Percentiles rank a stretch among this genome's conserved stretches.
These are phyloP conservation scores for Strongylocentrotus purpuratus DNA, from an alignment of 35 echinoderm and acorn worm genomes.

Conservation along the genomic window DNA sequence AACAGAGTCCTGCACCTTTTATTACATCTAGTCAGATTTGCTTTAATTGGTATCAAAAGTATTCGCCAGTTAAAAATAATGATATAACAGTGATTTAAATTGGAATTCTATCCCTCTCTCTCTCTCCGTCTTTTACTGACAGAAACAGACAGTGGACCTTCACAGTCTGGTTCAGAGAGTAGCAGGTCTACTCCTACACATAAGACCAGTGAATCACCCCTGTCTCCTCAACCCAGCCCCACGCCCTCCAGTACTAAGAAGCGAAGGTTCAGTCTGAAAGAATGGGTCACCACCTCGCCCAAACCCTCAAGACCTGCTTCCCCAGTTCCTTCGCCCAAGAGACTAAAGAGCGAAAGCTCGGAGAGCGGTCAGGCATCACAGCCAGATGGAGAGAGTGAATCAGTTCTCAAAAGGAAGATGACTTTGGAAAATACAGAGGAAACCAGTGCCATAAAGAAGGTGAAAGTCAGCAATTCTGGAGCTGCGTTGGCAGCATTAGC, in stretches of 20 bases:
- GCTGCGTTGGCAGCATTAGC: background rate
- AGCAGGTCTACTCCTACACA: background rate
- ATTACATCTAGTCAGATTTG: no score
- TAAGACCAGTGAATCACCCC: background rate
- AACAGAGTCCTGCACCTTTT: no score
- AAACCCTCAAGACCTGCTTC: background rate
- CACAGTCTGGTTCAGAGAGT: background rate
- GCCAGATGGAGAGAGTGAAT: background rate
- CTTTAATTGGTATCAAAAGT: no score
- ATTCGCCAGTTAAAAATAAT: no score
- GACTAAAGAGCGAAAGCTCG: background rate
- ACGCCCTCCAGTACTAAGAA: constrained; percentile 29
- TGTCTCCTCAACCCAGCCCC: background rate
- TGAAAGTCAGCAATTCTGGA: background rate
- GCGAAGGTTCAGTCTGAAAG: constrained; percentile 26
- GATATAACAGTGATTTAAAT: no score
- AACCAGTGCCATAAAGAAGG: background rate
- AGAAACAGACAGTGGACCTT: background rate
- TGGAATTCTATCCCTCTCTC: no score
- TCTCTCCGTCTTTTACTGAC: background rate
- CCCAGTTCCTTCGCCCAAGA: constrained; percentile 10
- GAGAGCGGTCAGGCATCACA: background rate
- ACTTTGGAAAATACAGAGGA: background rate
- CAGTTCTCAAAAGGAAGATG: background rate
- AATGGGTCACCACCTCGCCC: constrained; percentile 38